Evolutionary conservation across 2,888 invertebrate species (phyloP).

Genomic region (Norana najaformis): DNA sequence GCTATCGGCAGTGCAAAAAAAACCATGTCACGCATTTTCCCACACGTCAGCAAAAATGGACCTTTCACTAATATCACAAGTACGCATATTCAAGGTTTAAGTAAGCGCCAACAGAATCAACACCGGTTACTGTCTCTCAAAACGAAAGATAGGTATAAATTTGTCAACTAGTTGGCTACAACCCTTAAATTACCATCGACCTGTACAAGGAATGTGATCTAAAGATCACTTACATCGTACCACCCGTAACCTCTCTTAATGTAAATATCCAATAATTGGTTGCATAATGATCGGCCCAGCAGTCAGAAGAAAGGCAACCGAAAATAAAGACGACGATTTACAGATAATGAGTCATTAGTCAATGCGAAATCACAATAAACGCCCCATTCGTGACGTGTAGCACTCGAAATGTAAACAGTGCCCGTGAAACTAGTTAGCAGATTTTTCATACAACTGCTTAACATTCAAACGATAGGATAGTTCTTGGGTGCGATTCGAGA

Average conservation of each 20-base stretch:
- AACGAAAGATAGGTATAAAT: background rate
- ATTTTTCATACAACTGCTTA: background rate
- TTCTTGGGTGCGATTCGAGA: background rate
- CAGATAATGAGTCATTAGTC: background rate
- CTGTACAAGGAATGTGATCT: background rate
- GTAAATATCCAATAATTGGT: background rate
- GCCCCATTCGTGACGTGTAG: slow-evolving; percentile 13
- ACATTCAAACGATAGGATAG: background rate
- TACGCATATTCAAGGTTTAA: background rate
- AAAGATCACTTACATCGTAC: background rate
- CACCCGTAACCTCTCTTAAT: background rate
- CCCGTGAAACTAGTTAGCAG: background rate
- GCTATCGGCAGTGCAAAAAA: background rate
- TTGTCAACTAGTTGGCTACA: background rate
- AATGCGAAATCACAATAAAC: background rate
- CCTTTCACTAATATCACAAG: background rate
- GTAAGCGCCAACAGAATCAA: background rate
- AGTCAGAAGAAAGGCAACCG: background rate
- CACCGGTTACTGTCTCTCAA: background rate
- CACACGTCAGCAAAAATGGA: background rate
- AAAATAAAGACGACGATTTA: background rate
- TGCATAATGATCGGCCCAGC: background rate
- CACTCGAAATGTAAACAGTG: background rate
- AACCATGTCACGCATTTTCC: background rate
- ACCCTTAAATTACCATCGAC: background rate